A percentile compares a stretch with the other conserved stretches of the same genome.
Evolutionary conservation across 2,888 invertebrate genomes (phyloP).

Genomic region (Exephanes ischioxanthus): DNA sequence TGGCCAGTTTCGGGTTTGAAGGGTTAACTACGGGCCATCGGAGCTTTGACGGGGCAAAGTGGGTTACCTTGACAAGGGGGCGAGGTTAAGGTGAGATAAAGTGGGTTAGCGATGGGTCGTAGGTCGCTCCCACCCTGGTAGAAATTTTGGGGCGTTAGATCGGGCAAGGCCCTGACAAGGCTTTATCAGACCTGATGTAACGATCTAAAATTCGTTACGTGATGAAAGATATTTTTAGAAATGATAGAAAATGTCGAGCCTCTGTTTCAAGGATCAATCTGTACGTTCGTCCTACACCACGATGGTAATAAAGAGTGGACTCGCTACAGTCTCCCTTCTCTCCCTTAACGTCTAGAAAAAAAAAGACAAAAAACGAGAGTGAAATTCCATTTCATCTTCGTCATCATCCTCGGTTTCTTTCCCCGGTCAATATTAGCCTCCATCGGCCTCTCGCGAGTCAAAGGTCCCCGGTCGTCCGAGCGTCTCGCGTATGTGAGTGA

Average conservation of each 20-base stretch:
- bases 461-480: conserved; percentile 63
- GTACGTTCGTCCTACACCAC: background rate
- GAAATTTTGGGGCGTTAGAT: background rate
- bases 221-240: background rate
- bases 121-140: background rate
- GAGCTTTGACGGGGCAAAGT: background rate
- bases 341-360: background rate
- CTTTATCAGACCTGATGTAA: too few species aligned
- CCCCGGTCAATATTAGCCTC: conserved; percentile 70
- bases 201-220: too few species aligned
- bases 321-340: background rate
- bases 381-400: conserved; percentile 64
- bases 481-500: conserved; percentile 39
- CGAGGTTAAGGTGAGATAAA: background rate
- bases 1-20: background rate
- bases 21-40: background rate
- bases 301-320: background rate
- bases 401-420: conserved; percentile 19
- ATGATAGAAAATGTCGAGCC: background rate
- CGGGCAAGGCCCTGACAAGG: background rate
- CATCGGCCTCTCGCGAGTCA: conserved; percentile 60
- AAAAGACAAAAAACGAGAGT: conserved; percentile 62
- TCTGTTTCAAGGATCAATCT: background rate
- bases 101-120: background rate
- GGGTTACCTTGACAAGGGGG: too few species aligned